Percentiles rank a stretch among this genome's conserved stretches.
Conservation (phyloP, 2,888 invertebrate genomes). For the Cephalotes varians region DNA sequence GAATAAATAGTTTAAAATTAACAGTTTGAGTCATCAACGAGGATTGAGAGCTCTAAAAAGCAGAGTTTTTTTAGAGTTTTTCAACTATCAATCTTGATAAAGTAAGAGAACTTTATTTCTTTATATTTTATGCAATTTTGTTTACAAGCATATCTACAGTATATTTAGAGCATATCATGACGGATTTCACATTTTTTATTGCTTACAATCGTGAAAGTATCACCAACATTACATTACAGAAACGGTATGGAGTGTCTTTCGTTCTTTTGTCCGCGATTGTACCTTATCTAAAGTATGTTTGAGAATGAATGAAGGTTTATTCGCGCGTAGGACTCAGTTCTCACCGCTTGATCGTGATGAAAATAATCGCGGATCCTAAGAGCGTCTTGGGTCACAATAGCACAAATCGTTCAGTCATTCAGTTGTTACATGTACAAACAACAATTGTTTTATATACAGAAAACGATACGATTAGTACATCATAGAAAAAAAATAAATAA, state of each 20-base stretch:
- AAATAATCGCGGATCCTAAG: conserved; percentile 14
- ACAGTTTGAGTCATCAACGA: neutral
- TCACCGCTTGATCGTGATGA: conserved; percentile 36
- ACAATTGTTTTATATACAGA: too few relatives aligned
- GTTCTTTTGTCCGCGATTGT: conserved; percentile 39
- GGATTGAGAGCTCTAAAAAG: neutral
- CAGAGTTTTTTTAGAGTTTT: neutral
- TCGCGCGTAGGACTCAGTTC: conserved; percentile 44
- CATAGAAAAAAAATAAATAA: neutral
- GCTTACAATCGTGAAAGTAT: neutral
- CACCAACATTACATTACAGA: neutral
- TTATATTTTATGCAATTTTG: neutral
- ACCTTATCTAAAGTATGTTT: conserved; percentile 51
- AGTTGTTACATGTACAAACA: neutral
- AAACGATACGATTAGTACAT: neutral
- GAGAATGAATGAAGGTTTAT: conserved; percentile 41
- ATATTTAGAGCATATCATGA: too few relatives aligned
- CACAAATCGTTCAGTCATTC: neutral
- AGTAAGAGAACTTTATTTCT: neutral
- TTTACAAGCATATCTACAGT: neutral
- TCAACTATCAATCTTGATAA: neutral
- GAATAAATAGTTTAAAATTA: neutral
- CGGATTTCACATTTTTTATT: neutral
- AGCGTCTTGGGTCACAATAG: neutral
- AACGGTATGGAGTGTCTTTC: neutral